Percentiles rank a stretch among this genome's conserved stretches.
Evolutionary conservation across 2,113 vertebrate species (phyloP).

Genomic region (Nibea coibor): DNA sequence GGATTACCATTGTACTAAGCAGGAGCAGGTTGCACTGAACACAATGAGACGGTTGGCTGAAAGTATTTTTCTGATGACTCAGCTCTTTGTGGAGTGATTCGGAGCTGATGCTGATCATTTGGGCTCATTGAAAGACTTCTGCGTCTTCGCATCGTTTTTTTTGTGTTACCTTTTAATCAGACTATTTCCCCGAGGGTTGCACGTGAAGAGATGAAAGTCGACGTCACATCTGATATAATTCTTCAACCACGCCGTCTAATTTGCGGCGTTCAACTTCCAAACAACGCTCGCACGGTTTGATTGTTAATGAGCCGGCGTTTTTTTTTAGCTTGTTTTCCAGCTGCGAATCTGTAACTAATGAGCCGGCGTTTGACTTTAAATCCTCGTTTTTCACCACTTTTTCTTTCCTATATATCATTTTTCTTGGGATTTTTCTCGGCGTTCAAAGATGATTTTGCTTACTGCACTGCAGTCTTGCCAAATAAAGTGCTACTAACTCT

Average conservation of each 20-base stretch:
- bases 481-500: constrained; percentile 3
- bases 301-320: constrained; percentile 26
- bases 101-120: not conserved
- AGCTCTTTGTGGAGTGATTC: constrained; percentile 35
- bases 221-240: not conserved
- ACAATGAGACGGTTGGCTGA: constrained; percentile 22
- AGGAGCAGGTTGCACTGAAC: too few relatives aligned
- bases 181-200: not conserved
- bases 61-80: constrained; percentile 40
- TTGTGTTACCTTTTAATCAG: constrained; percentile 18
- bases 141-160: not conserved
- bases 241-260: not conserved
- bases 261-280: not conserved
- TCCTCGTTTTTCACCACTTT: constrained; percentile 11
- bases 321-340: constrained; percentile 5
- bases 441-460: constrained; percentile 33
- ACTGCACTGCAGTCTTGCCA: constrained; percentile 6
- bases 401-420: not conserved
- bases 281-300: constrained; percentile 10
- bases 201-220: not conserved
- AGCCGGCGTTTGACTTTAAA: constrained; percentile 36
- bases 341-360: constrained; percentile 40
- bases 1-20: too few relatives aligned
- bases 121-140: constrained; percentile 11
- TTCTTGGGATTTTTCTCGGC: constrained; percentile 11